A percentile compares a stretch with the other conserved stretches of the same genome.
Evolutionary conservation across 1,140 invertebrate species (phyloP).

Genomic region (Polypedilum vanderplanki): DNA sequence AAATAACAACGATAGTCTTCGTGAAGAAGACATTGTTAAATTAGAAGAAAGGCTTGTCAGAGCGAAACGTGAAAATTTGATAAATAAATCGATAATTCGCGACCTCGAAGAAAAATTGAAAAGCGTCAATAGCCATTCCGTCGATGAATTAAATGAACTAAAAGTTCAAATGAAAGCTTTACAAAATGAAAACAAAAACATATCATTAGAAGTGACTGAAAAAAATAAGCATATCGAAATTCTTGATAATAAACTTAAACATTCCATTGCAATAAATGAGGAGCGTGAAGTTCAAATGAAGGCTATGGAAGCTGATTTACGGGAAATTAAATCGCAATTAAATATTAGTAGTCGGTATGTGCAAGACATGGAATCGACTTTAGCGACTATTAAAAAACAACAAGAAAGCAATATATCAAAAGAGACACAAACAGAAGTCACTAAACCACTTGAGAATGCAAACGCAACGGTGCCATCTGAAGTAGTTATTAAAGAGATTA

Average conservation of each 20-base stretch:
- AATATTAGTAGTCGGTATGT: background rate
- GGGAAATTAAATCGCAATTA: background rate
- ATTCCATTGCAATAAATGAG: conserved; percentile 18
- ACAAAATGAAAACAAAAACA: conserved; percentile 21
- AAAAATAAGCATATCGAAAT: background rate
- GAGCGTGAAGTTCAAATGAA: conserved; percentile 24
- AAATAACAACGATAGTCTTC: conserved; percentile 17
- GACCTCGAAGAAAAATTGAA: conserved; percentile 9
- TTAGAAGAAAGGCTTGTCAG: background rate
- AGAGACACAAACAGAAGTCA: background rate
- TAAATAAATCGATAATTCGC: conserved; percentile 3
- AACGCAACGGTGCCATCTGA: background rate
- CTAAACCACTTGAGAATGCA: background rate
- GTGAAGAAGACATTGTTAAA: conserved; percentile 2
- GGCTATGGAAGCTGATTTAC: background rate
- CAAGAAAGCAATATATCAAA: background rate
- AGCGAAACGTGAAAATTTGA: conserved; percentile 10
- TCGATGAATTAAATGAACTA: conserved; percentile 21
- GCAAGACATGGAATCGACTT: background rate
- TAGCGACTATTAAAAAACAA: background rate
- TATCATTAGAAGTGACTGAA: background rate
- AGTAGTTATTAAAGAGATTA: conserved; percentile 14
- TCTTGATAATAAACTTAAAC: background rate
- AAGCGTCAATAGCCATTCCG: background rate
- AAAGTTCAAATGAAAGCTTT: conserved; percentile 25